These are phyloP conservation scores for Pentalonia nigronervosa DNA, from an alignment of 1,140 invertebrate species.

Conservation along the genomic window DNA sequence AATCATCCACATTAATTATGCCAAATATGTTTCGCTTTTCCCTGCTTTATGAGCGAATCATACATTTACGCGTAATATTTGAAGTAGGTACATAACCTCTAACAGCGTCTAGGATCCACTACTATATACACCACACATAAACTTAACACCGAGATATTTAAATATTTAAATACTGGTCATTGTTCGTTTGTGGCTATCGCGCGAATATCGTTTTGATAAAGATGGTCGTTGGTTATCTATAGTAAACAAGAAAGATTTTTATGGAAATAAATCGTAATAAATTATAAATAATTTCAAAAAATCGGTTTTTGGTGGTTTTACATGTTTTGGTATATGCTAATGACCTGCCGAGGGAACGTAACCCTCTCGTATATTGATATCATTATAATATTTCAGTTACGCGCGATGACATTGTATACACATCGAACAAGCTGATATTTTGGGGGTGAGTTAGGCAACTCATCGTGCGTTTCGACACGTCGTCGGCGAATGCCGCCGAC, in stretches of 20 bases:
- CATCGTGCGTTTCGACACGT: constrained; percentile 15
- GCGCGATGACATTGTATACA: neutral
- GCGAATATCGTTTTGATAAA: neutral
- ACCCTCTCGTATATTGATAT: neutral
- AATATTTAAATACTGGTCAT: no score
- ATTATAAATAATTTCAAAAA: neutral
- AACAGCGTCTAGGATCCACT: no score
- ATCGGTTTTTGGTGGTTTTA: neutral
- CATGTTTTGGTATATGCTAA: neutral
- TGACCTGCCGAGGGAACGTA: neutral
- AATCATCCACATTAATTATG: no score
- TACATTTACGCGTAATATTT: no score
- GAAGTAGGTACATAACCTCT: no score
- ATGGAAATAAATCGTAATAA: no score
- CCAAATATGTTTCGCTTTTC: no score
- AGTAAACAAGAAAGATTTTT: no score
- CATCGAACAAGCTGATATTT: neutral
- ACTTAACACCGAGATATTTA: no score
- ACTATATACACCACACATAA: no score
- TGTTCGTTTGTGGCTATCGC: no score
- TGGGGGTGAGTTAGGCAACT: constrained; percentile 38
- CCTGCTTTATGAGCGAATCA: no score
- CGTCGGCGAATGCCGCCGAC: neutral
- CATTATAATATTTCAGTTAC: neutral
- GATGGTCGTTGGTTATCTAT: neutral